phyloP scores from a whole-genome alignment of 1,140 invertebrate species.

The Temnothorax nylanderi region DNA sequence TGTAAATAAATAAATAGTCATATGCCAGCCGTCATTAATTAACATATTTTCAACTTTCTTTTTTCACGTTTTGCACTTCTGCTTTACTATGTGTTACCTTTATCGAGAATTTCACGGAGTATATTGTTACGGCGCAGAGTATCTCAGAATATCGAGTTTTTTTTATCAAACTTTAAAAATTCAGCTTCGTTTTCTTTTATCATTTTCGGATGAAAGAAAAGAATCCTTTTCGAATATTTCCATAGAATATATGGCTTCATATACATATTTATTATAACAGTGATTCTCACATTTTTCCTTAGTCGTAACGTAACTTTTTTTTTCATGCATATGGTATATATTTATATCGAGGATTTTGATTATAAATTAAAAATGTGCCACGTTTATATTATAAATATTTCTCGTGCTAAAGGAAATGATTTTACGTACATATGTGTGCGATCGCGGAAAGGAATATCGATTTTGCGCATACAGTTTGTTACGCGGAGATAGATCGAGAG shows the following conservation, averaged over 20 bases:
- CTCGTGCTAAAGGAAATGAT: slow-evolving; percentile 8
- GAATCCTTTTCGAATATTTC: neutral
- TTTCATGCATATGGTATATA: neutral
- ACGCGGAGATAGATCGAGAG: slow-evolving; percentile 45
- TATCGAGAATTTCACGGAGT: slow-evolving; percentile 1
- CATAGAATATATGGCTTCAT: neutral
- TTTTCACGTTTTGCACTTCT: neutral
- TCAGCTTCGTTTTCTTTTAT: neutral
- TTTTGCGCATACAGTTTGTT: slow-evolving; percentile 48
- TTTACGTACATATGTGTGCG: neutral
- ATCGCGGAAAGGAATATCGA: slow-evolving; percentile 17
- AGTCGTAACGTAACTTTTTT: neutral
- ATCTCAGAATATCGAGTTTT: neutral
- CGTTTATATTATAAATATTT: neutral
- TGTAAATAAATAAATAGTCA: slow-evolving; percentile 21
- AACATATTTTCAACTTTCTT: slow-evolving; percentile 5
- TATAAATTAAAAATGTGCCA: neutral
- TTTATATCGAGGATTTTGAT: neutral
- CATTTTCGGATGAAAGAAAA: slow-evolving; percentile 8
- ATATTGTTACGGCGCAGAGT: neutral
- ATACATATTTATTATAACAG: neutral
- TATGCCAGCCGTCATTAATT: slow-evolving; percentile 6
- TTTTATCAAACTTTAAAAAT: slow-evolving; percentile 8
- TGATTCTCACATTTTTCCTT: neutral
- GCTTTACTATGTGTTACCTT: neutral